Conservation (phyloP, 1,140 invertebrate species). For the Leptoteleia sp. region DNA sequence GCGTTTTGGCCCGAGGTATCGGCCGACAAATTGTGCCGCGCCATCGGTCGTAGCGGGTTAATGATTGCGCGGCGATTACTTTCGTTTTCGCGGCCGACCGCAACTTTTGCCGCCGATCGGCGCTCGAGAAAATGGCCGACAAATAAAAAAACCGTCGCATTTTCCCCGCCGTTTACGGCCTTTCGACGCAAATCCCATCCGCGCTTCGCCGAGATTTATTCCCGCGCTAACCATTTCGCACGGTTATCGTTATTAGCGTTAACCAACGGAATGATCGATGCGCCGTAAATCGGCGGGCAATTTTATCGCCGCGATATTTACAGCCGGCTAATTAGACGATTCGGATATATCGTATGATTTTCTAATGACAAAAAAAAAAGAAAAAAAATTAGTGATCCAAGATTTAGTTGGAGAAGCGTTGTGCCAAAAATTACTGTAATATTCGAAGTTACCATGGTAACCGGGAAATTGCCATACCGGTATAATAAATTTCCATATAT, state of each 20-base stretch:
- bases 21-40: too few species aligned
- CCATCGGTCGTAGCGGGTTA: too few species aligned
- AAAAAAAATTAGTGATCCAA: too few species aligned
- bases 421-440: too few species aligned
- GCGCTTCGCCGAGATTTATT: conserved; percentile 39
- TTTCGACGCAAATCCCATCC: conserved; percentile 28
- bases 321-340: conserved; percentile 34
- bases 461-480: too few species aligned
- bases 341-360: too few species aligned
- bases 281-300: conserved; percentile 39
- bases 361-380: too few species aligned
- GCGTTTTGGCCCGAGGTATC: background rate
- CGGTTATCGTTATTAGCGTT: conserved; percentile 40
- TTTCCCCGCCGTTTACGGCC: conserved; percentile 45
- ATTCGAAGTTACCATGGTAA: too few species aligned
- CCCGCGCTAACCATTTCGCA: conserved; percentile 34
- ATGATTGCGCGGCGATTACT: conserved; percentile 47
- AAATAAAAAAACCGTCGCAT: conserved; percentile 40
- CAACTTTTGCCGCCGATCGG: conserved; percentile 42
- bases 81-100: conserved; percentile 51
- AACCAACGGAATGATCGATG: conserved; percentile 49
- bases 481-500: too few species aligned
- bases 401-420: too few species aligned
- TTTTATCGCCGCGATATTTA: conserved; percentile 35
- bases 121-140: conserved; percentile 48